Percentiles rank a stretch among this genome's conserved stretches.
Evolutionary conservation across 2,797 vertebrate genomes (phyloP).

Genomic region (Geotrypetes seraphini): DNA sequence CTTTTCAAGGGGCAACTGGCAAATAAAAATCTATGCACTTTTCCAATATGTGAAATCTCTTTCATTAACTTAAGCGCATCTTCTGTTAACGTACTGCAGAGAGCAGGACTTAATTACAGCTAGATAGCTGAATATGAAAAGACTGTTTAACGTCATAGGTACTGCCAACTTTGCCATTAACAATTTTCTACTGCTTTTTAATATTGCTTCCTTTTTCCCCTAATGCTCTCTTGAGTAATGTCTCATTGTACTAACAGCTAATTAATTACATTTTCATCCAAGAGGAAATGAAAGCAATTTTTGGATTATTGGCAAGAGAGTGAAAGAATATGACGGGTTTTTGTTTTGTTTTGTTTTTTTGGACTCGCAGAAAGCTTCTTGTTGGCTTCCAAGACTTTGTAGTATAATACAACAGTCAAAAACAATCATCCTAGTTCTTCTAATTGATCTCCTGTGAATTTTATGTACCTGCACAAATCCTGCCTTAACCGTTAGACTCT

Average conservation of each 20-base stretch:
- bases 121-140: not conserved
- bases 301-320: slow-evolving; percentile 20
- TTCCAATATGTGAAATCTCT: not conserved
- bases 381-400: not conserved
- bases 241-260: not conserved
- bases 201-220: no score
- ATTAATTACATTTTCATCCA: slow-evolving; percentile 11
- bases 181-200: no score
- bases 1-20: no score
- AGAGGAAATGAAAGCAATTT: slow-evolving; percentile 3
- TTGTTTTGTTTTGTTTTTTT: slow-evolving; percentile 7
- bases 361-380: slow-evolving; percentile 11
- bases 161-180: not conserved
- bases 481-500: slow-evolving; percentile 6
- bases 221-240: not conserved
- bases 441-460: slow-evolving; percentile 32
- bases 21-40: no score
- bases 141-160: not conserved
- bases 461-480: slow-evolving; percentile 8
- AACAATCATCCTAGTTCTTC: slow-evolving; percentile 14
- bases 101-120: not conserved
- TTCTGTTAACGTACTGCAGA: not conserved
- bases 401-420: slow-evolving; percentile 24
- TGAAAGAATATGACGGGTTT: not conserved
- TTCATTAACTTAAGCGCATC: not conserved